Conservation (phyloP, 2,888 invertebrate genomes). For the Apoda limacodes region DNA sequence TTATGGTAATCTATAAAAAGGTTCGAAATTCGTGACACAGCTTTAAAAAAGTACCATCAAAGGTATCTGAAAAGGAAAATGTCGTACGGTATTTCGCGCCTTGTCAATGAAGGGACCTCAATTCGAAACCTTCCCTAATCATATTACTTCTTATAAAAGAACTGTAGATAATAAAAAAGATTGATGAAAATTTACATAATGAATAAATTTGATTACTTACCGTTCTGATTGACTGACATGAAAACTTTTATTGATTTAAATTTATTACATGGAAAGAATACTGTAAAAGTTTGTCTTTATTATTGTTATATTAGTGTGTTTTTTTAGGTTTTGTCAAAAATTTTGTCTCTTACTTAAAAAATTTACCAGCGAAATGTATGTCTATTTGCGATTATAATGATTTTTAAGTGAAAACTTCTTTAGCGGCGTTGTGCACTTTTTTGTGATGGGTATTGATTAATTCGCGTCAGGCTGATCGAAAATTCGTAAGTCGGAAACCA, state of each 20-base stretch:
- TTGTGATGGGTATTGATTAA: too few relatives aligned
- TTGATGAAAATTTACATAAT: conserved; percentile 63
- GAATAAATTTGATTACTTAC: conserved; percentile 54
- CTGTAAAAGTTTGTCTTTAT: conserved; percentile 16
- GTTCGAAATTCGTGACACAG: conserved; percentile 62
- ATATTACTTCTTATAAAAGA: conserved; percentile 60
- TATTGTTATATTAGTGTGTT: conserved; percentile 24
- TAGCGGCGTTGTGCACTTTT: too few relatives aligned
- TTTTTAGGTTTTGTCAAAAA: too few relatives aligned
- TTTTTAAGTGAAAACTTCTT: too few relatives aligned
- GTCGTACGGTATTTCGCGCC: conserved; percentile 66
- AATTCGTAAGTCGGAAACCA: too few relatives aligned
- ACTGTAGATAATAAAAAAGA: conserved; percentile 56
- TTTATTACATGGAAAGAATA: conserved; percentile 1
- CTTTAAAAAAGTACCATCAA: conserved; percentile 66
- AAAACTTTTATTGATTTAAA: conserved; percentile 27
- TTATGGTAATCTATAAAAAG: conserved; percentile 68
- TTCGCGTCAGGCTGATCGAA: too few relatives aligned
- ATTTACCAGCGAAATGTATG: too few relatives aligned
- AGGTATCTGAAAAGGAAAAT: conserved; percentile 64
- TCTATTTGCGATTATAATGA: too few relatives aligned
- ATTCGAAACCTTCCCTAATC: conserved; percentile 54
- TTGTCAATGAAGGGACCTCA: conserved; percentile 42
- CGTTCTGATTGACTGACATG: conserved; percentile 22
- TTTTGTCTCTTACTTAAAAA: too few relatives aligned